Evolutionary conservation across 2,888 invertebrate species (phyloP).

Genomic region (Eupelmus urozonus): DNA sequence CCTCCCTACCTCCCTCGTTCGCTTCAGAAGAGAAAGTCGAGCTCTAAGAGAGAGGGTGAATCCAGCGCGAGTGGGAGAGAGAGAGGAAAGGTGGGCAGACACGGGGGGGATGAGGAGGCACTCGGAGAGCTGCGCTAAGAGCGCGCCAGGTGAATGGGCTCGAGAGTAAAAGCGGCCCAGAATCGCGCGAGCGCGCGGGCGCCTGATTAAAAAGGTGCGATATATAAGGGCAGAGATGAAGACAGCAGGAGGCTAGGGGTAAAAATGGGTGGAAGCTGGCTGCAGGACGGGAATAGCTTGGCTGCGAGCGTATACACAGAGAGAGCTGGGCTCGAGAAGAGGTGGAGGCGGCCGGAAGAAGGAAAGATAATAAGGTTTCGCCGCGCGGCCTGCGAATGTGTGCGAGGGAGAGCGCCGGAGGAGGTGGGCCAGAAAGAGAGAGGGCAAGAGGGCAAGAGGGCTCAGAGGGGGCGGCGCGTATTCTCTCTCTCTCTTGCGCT

Average conservation of each 20-base stretch:
- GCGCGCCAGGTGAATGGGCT: too few species aligned
- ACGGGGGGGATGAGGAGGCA: too few species aligned
- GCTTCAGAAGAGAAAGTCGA: too few species aligned
- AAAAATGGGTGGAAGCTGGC: not conserved
- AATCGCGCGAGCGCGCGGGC: conserved; percentile 8
- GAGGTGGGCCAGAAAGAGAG: not conserved
- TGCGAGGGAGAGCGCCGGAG: not conserved
- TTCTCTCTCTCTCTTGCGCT: conserved; percentile 3
- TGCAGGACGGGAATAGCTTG: not conserved
- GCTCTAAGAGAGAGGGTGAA: not conserved
- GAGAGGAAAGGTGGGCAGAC: conserved; percentile 45
- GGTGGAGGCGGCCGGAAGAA: conserved; percentile 2
- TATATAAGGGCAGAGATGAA: too few species aligned
- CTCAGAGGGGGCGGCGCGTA: not conserved
- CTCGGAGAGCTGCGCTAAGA: too few species aligned
- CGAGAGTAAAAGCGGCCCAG: too few species aligned
- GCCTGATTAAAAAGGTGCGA: too few species aligned
- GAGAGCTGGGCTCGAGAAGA: too few species aligned
- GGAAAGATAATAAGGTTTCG: conserved; percentile 46
- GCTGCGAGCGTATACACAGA: too few species aligned
- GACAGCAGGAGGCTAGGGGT: too few species aligned
- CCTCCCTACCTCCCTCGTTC: too few species aligned
- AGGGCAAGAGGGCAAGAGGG: not conserved
- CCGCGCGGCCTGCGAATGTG: conserved; percentile 13
- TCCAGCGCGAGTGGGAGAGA: conserved; percentile 60